Evolutionary conservation across 2,888 invertebrate species (phyloP).

Genomic region (Xylota segnis): DNA sequence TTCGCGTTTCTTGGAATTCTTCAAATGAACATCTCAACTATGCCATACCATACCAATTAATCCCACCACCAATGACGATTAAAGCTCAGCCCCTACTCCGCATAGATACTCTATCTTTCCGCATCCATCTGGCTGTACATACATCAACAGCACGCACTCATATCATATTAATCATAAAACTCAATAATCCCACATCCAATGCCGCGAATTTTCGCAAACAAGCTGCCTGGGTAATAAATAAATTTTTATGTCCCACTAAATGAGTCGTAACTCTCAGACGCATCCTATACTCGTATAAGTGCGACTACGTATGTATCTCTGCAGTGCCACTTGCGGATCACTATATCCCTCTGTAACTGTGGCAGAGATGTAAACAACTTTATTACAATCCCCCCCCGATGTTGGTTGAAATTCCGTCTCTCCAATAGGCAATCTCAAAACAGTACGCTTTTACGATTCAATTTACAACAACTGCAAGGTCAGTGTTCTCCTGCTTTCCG

Average conservation of each 20-base stretch:
- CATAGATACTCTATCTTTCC: background rate
- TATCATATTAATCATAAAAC: slow-evolving; percentile 33
- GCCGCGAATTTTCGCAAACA: slow-evolving; percentile 43
- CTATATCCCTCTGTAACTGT: background rate
- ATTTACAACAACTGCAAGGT: slow-evolving; percentile 57
- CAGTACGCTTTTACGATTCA: slow-evolving; percentile 51
- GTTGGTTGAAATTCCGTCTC: slow-evolving; percentile 24
- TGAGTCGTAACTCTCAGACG: slow-evolving; percentile 67
- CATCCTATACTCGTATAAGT: slow-evolving; percentile 41
- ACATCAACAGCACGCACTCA: background rate
- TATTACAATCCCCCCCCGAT: slow-evolving; percentile 50
- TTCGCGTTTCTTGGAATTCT: background rate
- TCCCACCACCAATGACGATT: background rate
- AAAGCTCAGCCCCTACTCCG: background rate
- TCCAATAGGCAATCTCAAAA: background rate
- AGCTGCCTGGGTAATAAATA: slow-evolving; percentile 54
- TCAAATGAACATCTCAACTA: background rate
- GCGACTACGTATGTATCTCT: slow-evolving; percentile 28
- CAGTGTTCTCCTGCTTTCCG: slow-evolving; percentile 40
- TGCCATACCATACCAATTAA: background rate
- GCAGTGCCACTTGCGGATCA: slow-evolving; percentile 49
- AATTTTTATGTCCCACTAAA: slow-evolving; percentile 65
- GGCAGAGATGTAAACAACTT: slow-evolving; percentile 71
- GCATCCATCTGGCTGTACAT: slow-evolving; percentile 2
- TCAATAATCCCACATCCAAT: slow-evolving; percentile 32